Percentiles rank a stretch among this genome's conserved stretches.
phyloP scores from a whole-genome alignment of 1,140 invertebrate species.

The Hirudo medicinalis region DNA sequence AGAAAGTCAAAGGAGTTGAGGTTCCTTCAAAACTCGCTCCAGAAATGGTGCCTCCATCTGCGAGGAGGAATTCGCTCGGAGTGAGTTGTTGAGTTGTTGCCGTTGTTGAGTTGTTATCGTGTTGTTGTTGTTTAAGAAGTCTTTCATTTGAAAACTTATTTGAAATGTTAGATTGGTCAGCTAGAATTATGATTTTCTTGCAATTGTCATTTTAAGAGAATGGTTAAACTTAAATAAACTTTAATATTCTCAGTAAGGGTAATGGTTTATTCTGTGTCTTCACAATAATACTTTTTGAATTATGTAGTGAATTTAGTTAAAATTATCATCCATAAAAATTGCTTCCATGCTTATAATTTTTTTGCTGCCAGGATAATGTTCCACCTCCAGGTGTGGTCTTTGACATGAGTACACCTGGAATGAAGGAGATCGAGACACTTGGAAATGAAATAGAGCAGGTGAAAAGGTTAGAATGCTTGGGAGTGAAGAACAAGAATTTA shows the following conservation, averaged over 20 bases:
- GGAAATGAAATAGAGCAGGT: slow-evolving; percentile 12
- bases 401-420: slow-evolving; percentile 13
- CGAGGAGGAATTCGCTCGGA: slow-evolving; percentile 4
- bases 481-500: neutral
- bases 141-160: neutral
- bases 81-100: slow-evolving; percentile 7
- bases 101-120: neutral
- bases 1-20: slow-evolving; percentile 49
- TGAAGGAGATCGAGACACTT: slow-evolving; percentile 14
- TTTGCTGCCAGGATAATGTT: neutral
- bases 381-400: neutral
- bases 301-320: no score
- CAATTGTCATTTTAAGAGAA: no score
- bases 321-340: no score
- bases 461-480: neutral
- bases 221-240: no score
- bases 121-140: neutral
- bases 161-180: no score
- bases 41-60: slow-evolving; percentile 15
- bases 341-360: no score
- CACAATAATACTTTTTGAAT: no score
- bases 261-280: no score
- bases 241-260: no score
- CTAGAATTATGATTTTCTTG: no score
- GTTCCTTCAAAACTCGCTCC: slow-evolving; percentile 7